A percentile compares a stretch with the other conserved stretches of the same genome.
phyloP scores from a whole-genome alignment of 2,888 invertebrate genomes.

The Pandemis heparana region DNA sequence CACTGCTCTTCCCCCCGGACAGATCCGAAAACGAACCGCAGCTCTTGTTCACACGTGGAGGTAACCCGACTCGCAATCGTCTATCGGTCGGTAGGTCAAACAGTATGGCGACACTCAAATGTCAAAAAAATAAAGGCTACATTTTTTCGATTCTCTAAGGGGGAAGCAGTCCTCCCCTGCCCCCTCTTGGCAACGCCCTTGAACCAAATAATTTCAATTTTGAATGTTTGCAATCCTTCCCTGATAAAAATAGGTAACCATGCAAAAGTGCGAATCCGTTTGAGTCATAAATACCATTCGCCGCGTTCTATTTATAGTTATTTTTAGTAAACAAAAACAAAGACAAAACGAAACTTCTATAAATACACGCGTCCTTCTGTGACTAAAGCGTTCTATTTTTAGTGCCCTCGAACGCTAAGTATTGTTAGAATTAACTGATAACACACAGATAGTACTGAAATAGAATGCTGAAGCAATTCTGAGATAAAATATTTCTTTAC shows the following conservation, averaged over 20 bases:
- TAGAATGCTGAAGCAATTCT: conserved; percentile 29
- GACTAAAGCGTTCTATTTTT: conserved; percentile 35
- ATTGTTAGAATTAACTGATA: conserved; percentile 38
- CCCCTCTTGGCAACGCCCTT: too few relatives aligned
- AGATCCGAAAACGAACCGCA: too few relatives aligned
- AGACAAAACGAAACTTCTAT: conserved; percentile 14
- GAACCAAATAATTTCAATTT: too few relatives aligned
- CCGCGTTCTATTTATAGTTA: conserved; percentile 12
- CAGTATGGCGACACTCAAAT: not conserved
- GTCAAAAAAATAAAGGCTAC: too few relatives aligned
- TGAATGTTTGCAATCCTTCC: not conserved
- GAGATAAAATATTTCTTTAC: conserved; percentile 30
- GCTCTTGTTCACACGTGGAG: too few relatives aligned
- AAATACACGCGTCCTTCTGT: conserved; percentile 32
- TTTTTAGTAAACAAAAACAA: conserved; percentile 4
- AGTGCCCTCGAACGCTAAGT: conserved; percentile 22
- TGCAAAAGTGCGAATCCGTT: conserved; percentile 2
- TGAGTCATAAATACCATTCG: conserved; percentile 4
- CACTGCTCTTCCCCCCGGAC: too few relatives aligned
- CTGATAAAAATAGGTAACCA: not conserved
- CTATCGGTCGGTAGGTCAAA: too few relatives aligned
- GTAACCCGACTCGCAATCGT: too few relatives aligned
- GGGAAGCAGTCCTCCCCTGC: too few relatives aligned
- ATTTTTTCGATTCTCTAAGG: too few relatives aligned
- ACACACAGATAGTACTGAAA: conserved; percentile 27